phyloP scores from a whole-genome alignment of 2,113 vertebrate species.

The Leuciscus idus region DNA sequence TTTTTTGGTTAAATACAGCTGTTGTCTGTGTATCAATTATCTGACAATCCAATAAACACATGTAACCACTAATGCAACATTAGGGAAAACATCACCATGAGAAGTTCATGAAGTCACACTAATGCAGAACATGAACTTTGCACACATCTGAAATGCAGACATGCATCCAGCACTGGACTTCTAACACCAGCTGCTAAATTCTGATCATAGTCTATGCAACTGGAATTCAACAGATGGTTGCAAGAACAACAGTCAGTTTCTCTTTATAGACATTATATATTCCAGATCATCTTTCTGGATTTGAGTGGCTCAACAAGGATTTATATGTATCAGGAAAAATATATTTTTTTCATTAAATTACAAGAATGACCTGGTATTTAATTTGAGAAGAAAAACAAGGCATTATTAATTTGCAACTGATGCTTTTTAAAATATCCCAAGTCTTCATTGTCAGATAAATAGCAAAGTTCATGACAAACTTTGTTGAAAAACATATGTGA shows the following conservation, averaged over 20 bases:
- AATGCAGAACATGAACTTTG: not conserved
- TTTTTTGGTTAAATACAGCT: not conserved
- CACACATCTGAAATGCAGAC: not conserved
- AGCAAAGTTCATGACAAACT: not conserved
- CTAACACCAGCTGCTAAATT: not conserved
- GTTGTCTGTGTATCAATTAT: not conserved
- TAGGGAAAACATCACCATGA: not conserved
- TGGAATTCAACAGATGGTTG: not conserved
- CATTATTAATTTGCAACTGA: not conserved
- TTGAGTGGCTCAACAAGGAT: too few relatives aligned
- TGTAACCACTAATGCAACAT: not conserved
- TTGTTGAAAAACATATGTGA: not conserved
- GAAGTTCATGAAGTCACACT: not conserved
- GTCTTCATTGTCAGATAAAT: not conserved
- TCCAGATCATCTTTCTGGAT: not conserved
- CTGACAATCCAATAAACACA: not conserved
- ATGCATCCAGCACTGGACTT: not conserved
- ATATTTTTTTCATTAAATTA: too few relatives aligned
- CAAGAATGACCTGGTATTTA: not conserved
- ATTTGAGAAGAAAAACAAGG: too few relatives aligned
- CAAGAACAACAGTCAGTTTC: not conserved
- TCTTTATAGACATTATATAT: constrained; percentile 13
- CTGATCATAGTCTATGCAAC: not conserved
- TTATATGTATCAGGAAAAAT: too few relatives aligned
- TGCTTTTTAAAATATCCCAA: not conserved